Conservation (phyloP, 2,888 invertebrate species). For the Amitus sp. region DNA sequence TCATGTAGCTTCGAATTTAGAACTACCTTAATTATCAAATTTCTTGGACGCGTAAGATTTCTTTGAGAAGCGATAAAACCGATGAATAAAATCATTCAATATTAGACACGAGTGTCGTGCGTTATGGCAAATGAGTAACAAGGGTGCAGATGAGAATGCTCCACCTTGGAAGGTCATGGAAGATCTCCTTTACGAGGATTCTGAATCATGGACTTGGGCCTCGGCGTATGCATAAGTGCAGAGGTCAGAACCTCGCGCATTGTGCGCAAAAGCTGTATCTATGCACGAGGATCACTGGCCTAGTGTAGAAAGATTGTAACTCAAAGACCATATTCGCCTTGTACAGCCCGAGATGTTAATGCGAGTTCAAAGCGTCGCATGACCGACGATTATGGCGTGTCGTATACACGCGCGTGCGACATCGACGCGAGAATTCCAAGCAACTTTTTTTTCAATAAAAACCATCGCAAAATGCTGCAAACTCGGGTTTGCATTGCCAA, state of each 20-base stretch:
- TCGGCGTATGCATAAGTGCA: constrained; percentile 17
- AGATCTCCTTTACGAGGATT: constrained; percentile 18
- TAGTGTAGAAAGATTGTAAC: constrained; percentile 37
- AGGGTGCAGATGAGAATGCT: constrained; percentile 30
- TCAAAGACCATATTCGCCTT: constrained; percentile 30
- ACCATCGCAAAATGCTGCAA: no score
- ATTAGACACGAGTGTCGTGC: constrained; percentile 36
- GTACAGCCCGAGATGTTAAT: constrained; percentile 33
- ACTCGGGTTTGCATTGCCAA: no score
- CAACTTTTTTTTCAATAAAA: no score
- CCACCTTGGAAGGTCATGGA: constrained; percentile 31
- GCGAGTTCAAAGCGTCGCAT: constrained; percentile 26
- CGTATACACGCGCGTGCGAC: constrained; percentile 19
- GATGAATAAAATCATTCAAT: constrained; percentile 24
- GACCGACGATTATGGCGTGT: constrained; percentile 19
- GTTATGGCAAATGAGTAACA: constrained; percentile 38
- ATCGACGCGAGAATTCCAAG: not conserved
- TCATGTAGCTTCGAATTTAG: no score
- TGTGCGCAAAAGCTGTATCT: constrained; percentile 25
- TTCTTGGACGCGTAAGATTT: no score
- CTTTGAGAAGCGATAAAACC: no score
- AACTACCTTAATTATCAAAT: no score
- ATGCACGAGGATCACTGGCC: constrained; percentile 27
- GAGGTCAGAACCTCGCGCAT: constrained; percentile 34
- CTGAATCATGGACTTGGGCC: constrained; percentile 22